Base-by-base conservation (phyloP, 2,113 vertebrate species). In the Cranoglanis bouderius region DNA sequence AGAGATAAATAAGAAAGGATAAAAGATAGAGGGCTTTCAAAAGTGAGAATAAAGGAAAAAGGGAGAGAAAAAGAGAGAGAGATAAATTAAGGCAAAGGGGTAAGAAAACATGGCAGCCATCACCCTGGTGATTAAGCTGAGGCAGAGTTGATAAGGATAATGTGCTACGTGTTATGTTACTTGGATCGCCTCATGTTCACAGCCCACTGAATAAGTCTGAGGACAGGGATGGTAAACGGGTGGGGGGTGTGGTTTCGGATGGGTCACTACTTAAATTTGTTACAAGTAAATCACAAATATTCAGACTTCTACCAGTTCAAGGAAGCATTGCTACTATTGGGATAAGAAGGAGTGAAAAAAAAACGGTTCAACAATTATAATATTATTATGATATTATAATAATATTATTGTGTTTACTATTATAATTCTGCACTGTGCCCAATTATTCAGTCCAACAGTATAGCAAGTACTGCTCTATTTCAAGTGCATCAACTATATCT, bases 21-120 rank as follows among this genome's bases (percentile, higher is more conserved):
- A 81, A 84, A 85, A 74, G 72, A 90, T 88, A 81, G 63, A 81
- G 89, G 90, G 57, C 49, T 32, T 40, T 46, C 72, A 72, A 81
- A 51, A 59, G 46, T 72, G 46, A 88, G 86, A 85, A 84, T 84
- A 85, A 88, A 49, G 40, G 81, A 61, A 32, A 77, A 67, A 84
- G 84, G 55, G 53, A 85, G 65, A 70, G 63, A 67, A 78, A 77
- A 82, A 80, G 49, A 89, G 70, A 90, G 67, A 67, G 35, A 81
- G 55, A 89, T 59, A 51, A 49, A 89, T 74, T 35, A 32, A 89
- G 85, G 74, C 88, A 89, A 88, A 88, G 89, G 92, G 90, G 40
- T 49, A 89, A 88, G 89, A 93, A 91, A 94, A 92, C 91, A 94
- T 83, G 91, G 89, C 89, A 90, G 91, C 87, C 86, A 90, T 93